Evolutionary conservation across 2,113 vertebrate species (phyloP), one percentile per base, ranked within the genome.

Genomic region (Bostrychus sinensis): DNA sequence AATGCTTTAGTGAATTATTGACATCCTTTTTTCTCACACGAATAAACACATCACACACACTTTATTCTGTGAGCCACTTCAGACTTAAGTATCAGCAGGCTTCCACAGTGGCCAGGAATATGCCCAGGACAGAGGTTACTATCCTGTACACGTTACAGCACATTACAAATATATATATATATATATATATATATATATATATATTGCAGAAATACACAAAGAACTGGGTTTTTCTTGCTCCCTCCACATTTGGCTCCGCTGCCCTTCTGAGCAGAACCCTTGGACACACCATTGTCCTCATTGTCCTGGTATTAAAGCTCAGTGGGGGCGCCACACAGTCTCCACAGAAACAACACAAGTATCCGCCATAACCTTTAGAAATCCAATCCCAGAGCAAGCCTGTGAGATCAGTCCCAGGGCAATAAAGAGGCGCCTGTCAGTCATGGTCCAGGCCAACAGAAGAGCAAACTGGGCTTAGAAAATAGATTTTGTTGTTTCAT

Each of bases 41-140:
- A 51, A 51, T 25, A 30, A 51, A 51, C 48, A 28, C 48, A 51
- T 51, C 48, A 51, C 26, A 51, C 48, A 51, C 48, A 17, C 48
- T 48, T 48, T 30, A 30, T 3, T 51, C 6, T 30, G n/a, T 32
- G 8, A 32, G 8, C 30, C 30, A 32, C 5, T 32, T 25, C 3
- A 1, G 14, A 13, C 45, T 20, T 13, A 20, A 46, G 10, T n/a
- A 16, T 0, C 23, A 16, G 23, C 23, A 14, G n/a, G n/a, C n/a
- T n/a, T n/a, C 4, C 22, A 22, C 7, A 23, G 19, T 3, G 30
- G 30, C 5, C 30, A 46, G 10, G 7, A 42, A 17, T 17, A 42
- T 16, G n/a, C 5, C n/a, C 16, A 17, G 14, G 39, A 42, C 39
- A n/a, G n/a, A n/a, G n/a, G n/a, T n/a, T n/a, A n/a, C n/a, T n/a